Evolutionary conservation across 2,113 vertebrate genomes (phyloP), one percentile per base, ranked within the genome.

Genomic region (Vireo altiloquus): DNA sequence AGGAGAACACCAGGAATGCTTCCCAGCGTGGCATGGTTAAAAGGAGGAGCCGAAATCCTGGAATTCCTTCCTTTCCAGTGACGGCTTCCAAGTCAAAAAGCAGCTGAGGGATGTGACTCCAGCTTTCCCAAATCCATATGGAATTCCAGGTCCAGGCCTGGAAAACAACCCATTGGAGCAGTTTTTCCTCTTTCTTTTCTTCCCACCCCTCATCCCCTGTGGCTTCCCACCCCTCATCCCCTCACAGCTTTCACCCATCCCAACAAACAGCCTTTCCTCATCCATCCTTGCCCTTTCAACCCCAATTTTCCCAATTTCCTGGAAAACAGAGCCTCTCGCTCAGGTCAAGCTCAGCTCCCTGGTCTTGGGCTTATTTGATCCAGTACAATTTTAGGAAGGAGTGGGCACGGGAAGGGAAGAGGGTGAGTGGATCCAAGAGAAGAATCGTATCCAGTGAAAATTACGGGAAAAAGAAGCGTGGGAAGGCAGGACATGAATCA

Each of bases 401-500:
- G n/a, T 9, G 46, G 49, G 66, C 40, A 47, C 3, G 27, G 94
- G 90, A 88, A 95, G 57, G 70, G 89, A 85, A 77, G 92, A n/a
- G 54, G 71, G 63, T 19, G n/a, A 27, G 65, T 37, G 75, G 65
- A 69, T 95, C 91, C 92, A 93, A 31, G 57, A 56, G 64, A 71
- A 91, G 76, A 90, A 93, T 57, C 44, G 11, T 5, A 15, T 80
- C 94, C 92, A 88, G 94, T 82, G 50, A 52, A 93, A 96, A 94
- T 93, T 82, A 81, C 87, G 66, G 90, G 71, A 93, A 95, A 96
- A 97, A 74, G 14, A 75, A 88, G 65, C 64, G 76, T 88, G 95
- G 79, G 92, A 77, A 96, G 93, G 92, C 76, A 54, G 79, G 83
- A 59, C 10, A 70, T 97, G 94, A 97, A 96, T 96, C 96, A 95